phyloP scores from a whole-genome alignment of 2,888 invertebrate species.

The Lithosia quadra region DNA sequence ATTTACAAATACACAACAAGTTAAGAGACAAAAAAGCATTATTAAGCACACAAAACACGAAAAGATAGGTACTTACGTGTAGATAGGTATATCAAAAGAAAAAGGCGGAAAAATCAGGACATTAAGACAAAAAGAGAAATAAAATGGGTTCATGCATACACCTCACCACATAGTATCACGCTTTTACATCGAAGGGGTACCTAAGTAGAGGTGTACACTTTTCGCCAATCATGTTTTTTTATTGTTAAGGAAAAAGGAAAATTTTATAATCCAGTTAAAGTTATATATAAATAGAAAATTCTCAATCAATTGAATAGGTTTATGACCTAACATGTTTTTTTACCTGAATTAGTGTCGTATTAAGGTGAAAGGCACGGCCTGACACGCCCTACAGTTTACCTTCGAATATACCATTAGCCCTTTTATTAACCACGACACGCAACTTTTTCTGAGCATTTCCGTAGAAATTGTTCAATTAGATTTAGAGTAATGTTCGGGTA shows the following conservation, averaged over 20 bases:
- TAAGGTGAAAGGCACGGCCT: conserved; percentile 35
- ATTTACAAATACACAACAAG: background rate
- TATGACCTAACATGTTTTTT: background rate
- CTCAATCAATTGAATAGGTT: background rate
- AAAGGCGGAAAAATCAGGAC: background rate
- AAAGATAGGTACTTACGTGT: conserved; percentile 37
- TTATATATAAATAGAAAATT: background rate
- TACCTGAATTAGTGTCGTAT: background rate
- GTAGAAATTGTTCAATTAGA: background rate
- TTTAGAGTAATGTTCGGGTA: conserved; percentile 1
- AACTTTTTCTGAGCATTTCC: conserved; percentile 31
- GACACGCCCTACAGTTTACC: conserved; percentile 44
- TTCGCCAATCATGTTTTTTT: too few relatives aligned
- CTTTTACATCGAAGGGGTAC: too few relatives aligned
- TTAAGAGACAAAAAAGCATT: conserved; percentile 26
- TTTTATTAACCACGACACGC: conserved; percentile 49
- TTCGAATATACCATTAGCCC: conserved; percentile 10
- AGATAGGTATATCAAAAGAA: conserved; percentile 26
- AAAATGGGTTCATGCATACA: background rate
- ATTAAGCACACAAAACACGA: conserved; percentile 36
- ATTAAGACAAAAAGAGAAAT: conserved; percentile 2
- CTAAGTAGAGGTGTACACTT: too few relatives aligned
- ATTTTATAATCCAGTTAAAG: background rate
- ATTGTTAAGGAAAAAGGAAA: too few relatives aligned
- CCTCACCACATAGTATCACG: background rate